Evolutionary conservation across 2,113 vertebrate genomes (phyloP).

Genomic region (Hippocampus comes): DNA sequence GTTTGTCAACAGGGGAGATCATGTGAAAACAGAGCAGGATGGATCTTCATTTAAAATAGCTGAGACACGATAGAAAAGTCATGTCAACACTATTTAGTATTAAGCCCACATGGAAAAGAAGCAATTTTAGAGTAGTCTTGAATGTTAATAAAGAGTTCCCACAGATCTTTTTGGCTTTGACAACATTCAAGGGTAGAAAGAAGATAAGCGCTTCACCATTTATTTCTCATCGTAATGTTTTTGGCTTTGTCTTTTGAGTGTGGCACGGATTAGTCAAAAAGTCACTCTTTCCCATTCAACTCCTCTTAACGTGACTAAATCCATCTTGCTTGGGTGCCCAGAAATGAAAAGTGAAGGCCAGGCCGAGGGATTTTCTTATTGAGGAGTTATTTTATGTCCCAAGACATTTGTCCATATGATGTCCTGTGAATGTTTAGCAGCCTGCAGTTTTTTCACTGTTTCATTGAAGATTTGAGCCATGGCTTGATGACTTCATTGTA

Average conservation of each 20-base stretch:
- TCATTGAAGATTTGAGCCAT: no score
- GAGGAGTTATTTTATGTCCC: no score
- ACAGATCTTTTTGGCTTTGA: background rate
- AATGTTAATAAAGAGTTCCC: background rate
- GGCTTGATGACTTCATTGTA: no score
- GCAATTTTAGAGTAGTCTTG: background rate
- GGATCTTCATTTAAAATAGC: background rate
- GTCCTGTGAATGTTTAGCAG: no score
- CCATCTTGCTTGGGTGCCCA: no score
- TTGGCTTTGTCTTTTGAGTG: background rate
- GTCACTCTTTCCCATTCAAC: no score
- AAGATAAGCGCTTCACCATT: background rate
- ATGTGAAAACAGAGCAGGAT: conserved; percentile 58
- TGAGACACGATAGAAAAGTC: background rate
- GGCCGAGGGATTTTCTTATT: no score
- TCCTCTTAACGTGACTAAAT: no score
- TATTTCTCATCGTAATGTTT: background rate
- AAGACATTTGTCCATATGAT: no score
- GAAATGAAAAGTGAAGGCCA: no score
- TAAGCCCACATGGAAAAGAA: background rate
- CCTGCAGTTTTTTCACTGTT: no score
- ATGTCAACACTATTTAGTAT: background rate
- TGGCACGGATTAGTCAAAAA: background rate
- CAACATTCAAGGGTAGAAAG: background rate
- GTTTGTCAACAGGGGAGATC: conserved; percentile 82